These are phyloP conservation scores for Meiosimyza platycephala DNA, from an alignment of 2,888 invertebrate genomes.

Conservation along the genomic window DNA sequence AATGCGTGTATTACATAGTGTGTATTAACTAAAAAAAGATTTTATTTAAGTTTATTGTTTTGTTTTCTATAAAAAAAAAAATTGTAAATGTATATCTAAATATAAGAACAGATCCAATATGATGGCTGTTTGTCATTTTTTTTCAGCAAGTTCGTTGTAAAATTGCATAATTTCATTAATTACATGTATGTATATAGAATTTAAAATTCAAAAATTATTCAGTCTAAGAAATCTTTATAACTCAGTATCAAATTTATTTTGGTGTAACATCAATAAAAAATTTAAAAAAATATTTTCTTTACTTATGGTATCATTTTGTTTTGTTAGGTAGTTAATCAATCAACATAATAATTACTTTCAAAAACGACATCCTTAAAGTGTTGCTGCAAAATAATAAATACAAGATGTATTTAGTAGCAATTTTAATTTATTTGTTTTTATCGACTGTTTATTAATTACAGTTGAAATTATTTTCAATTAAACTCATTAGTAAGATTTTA, in stretches of 20 bases:
- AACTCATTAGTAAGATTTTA: no score
- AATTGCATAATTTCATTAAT: conserved; percentile 21
- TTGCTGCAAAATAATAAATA: no score
- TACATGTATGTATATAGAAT: conserved; percentile 13
- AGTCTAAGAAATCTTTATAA: conserved; percentile 17
- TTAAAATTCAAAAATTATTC: conserved; percentile 28
- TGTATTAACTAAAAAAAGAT: conserved; percentile 6
- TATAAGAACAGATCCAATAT: background rate
- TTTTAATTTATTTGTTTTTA: no score
- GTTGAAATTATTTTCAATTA: no score
- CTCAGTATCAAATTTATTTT: conserved; percentile 24
- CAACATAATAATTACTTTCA: no score
- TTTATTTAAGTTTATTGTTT: conserved; percentile 19
- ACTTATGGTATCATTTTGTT: no score
- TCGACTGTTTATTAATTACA: no score
- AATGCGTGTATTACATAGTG: conserved; percentile 12
- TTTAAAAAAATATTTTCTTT: background rate
- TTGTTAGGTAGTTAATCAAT: no score
- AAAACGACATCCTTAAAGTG: no score
- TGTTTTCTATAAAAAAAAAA: background rate
- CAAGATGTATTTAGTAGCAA: no score
- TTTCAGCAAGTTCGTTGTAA: background rate
- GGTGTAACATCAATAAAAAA: conserved; percentile 35
- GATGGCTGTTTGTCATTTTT: no score
- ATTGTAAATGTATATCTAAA: background rate